These are phyloP conservation scores for Apeltes quadracus DNA, from an alignment of 2,113 vertebrate genomes.

Conservation along the genomic window DNA sequence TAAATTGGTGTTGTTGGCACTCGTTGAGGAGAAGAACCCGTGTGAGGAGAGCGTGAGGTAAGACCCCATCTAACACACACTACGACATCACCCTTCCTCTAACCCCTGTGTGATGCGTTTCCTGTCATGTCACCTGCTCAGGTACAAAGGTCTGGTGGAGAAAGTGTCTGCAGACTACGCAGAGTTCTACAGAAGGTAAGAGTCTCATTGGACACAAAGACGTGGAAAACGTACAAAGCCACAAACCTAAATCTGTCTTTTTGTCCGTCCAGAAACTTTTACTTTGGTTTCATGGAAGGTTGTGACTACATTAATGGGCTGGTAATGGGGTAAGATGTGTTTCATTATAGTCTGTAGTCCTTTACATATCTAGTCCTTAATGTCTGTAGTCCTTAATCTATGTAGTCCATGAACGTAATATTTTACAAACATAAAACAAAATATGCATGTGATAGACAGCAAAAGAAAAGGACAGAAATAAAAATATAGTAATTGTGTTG, in stretches of 20 bases:
- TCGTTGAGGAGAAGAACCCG: constrained; percentile 87
- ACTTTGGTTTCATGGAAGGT: constrained; percentile 94
- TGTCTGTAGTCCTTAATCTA: not conserved
- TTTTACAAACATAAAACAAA: too few relatives aligned
- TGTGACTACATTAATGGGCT: constrained; percentile 89
- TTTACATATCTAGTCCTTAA: not conserved
- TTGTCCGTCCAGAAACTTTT: constrained; percentile 77
- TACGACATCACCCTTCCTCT: constrained; percentile 2
- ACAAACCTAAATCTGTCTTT: not conserved
- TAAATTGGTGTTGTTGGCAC: constrained; percentile 88
- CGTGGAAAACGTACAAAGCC: not conserved
- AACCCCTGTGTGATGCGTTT: constrained; percentile 1
- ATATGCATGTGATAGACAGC: too few relatives aligned
- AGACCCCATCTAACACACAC: not conserved
- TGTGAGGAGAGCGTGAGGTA: constrained; percentile 87
- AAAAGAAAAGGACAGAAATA: too few relatives aligned
- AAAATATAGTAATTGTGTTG: too few relatives aligned
- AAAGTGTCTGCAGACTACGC: constrained; percentile 86
- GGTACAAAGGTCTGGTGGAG: constrained; percentile 87
- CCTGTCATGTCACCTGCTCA: constrained; percentile 60
- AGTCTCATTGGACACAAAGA: not conserved
- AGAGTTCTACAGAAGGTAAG: constrained; percentile 87
- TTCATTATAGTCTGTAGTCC: not conserved
- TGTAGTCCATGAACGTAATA: not conserved
- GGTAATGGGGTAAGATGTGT: constrained; percentile 91